Base-by-base conservation (phyloP, 2,888 invertebrate genomes). In the Drosophila algonquin region DNA sequence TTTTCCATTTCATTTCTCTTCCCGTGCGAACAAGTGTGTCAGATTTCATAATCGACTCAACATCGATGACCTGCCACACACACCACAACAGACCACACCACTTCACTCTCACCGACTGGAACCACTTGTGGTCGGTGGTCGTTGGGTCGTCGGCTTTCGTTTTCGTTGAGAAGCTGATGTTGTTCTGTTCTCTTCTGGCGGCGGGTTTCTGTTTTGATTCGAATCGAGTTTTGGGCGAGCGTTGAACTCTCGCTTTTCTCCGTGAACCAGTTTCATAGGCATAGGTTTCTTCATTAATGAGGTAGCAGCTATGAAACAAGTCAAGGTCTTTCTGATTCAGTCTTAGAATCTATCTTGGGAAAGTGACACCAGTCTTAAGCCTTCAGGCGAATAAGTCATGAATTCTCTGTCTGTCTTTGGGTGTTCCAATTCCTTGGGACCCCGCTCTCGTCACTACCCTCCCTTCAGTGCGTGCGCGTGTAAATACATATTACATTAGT, bases 401-500 rank as follows among this genome's bases (percentile, higher is more conserved):
- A 14, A 14, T 40, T 35, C 14, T 14, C 40, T 6, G 40, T 35
- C 35, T 35, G 4, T 5, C 12, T 35, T 12, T 35, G 12, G 12
- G 35, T 35, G 35, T 61, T 44, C 47, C 18, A 45, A 8, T 35
- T 50, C 16, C 44, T 51, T 50, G 61, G 81, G 63, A 69, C 61
- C 56, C 64, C 61, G 71, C 53, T 0, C 30, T 8, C 8, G 30
- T 3, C 21, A 21, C 21, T 21, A 21, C 21, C 21, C 3, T 21
- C 1, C 30, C 7, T 30, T 35, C 35, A 5, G 12, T 32, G 12
- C 5, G 12, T 14, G 65, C 73, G 70, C 79, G 85, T 89, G 87
- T 84, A 78, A 73, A 84, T 74, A 24, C 24, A 24, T 24, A 73
- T 82, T 79, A 81, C 76, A 87, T 89, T 88, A 86, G 71, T 73